Evolutionary conservation across 2,113 vertebrate genomes (phyloP).

Genomic region (Pseudorasbora parva): DNA sequence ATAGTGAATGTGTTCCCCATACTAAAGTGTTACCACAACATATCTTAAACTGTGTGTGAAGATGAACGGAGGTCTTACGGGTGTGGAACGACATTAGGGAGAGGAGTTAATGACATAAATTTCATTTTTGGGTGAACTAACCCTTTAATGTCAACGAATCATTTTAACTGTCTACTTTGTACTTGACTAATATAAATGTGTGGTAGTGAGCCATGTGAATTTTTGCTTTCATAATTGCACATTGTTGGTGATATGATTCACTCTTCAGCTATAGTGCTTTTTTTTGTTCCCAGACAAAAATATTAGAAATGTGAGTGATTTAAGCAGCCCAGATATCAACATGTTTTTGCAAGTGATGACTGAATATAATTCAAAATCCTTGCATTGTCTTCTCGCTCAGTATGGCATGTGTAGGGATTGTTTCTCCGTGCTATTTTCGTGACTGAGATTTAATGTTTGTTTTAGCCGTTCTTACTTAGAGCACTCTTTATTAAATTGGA

Average conservation of each 20-base stretch:
- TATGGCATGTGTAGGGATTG: neutral
- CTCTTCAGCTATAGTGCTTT: too few relatives aligned
- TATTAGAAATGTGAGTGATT: neutral
- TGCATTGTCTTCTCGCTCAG: neutral
- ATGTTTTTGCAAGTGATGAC: neutral
- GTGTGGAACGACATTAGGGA: too few relatives aligned
- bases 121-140: too few relatives aligned
- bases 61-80: too few relatives aligned
- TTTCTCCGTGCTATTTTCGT: neutral
- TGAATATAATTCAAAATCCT: neutral
- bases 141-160: neutral
- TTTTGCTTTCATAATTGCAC: neutral
- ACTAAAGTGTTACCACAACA: too few relatives aligned
- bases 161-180: neutral
- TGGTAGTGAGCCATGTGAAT: neutral
- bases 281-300: neutral
- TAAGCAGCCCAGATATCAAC: neutral
- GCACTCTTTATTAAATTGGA: neutral
- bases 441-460: constrained; percentile 6
- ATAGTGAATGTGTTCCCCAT: too few relatives aligned
- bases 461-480: neutral
- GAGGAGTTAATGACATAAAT: too few relatives aligned
- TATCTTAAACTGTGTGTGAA: too few relatives aligned
- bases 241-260: neutral
- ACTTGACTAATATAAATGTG: neutral